phyloP scores from a whole-genome alignment of 2,888 invertebrate genomes.

The Hypomecis atomaria region DNA sequence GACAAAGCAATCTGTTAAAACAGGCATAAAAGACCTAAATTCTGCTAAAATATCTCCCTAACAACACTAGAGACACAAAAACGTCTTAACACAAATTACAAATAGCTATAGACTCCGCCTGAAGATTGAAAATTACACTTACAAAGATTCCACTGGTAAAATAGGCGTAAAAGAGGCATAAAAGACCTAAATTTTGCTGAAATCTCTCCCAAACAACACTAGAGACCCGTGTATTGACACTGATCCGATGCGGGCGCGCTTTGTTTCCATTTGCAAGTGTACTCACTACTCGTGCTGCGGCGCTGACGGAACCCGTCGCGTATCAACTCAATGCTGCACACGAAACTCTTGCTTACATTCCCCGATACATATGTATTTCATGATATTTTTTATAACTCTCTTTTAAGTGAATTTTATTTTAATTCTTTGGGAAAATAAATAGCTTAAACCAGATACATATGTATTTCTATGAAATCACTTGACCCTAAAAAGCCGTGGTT shows the following conservation, averaged over 20 bases:
- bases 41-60: neutral
- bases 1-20: neutral
- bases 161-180: neutral
- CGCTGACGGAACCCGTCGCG: slow-evolving; percentile 37
- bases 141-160: neutral
- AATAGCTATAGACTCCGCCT: neutral
- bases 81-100: slow-evolving; percentile 25
- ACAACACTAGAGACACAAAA: neutral
- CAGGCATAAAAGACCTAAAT: neutral
- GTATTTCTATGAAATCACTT: no score
- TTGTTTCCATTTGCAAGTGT: slow-evolving; percentile 40
- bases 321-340: slow-evolving; percentile 54
- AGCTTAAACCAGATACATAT: no score
- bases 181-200: neutral
- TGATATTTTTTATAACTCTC: no score
- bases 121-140: no score
- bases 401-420: no score
- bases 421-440: no score
- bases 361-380: no score
- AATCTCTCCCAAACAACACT: neutral
- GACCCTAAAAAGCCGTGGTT: no score
- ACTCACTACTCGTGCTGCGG: neutral
- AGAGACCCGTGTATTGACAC: slow-evolving; percentile 28
- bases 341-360: neutral
- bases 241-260: slow-evolving; percentile 52